These are phyloP conservation scores for Lithophane semibrunnea DNA, from an alignment of 2,888 invertebrate genomes.

Conservation along the genomic window DNA sequence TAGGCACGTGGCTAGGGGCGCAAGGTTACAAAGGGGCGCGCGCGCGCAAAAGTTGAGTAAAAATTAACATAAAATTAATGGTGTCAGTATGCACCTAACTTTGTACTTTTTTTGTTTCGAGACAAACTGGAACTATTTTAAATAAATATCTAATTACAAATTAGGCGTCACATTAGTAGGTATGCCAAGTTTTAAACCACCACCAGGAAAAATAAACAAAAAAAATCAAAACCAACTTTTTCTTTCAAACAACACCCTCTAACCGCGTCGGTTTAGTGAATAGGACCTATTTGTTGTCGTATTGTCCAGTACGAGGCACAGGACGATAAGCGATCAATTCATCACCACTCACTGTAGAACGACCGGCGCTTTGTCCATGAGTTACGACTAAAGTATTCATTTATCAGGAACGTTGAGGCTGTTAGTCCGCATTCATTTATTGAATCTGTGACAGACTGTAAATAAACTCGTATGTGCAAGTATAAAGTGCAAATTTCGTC, in stretches of 20 bases:
- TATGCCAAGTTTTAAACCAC: not conserved
- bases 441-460: not conserved
- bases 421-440: not conserved
- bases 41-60: too few species aligned
- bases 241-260: conserved; percentile 56
- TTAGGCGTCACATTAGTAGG: not conserved
- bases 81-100: too few species aligned
- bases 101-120: not conserved
- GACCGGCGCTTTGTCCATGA: conserved; percentile 56
- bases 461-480: not conserved
- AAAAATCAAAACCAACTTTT: too few species aligned
- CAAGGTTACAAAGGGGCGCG: too few species aligned
- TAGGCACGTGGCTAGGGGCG: too few species aligned
- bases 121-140: not conserved
- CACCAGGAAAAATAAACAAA: not conserved
- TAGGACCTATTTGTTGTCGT: conserved; percentile 57
- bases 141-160: not conserved
- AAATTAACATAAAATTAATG: too few species aligned
- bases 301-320: conserved; percentile 57
- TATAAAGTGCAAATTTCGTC: too few species aligned
- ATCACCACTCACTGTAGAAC: conserved; percentile 54
- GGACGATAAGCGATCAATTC: conserved; percentile 68
- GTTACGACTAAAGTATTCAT: conserved; percentile 46
- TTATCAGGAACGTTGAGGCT: not conserved
- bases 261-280: conserved; percentile 43